Percentiles rank a stretch among this genome's conserved stretches.
Evolutionary conservation across 2,113 vertebrate species (phyloP).

Genomic region (Heliornis fulica): DNA sequence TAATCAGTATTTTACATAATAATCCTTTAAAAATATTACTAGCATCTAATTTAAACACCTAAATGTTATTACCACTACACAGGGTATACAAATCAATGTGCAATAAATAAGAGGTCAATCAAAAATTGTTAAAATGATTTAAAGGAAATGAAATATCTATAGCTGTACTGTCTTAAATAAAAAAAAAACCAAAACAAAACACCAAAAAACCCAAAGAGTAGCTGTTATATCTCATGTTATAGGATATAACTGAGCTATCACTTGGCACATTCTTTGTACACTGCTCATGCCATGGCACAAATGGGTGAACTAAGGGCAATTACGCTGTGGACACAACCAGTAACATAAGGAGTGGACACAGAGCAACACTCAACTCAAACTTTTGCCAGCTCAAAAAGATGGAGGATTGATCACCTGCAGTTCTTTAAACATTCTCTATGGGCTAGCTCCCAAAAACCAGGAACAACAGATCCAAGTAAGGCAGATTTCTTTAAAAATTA

Average conservation of each 20-base stretch:
- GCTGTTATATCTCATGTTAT: accelerated
- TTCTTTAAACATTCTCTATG: neutral
- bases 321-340: neutral
- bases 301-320: neutral
- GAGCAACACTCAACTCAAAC: neutral
- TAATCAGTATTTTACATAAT: neutral
- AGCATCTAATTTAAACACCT: neutral
- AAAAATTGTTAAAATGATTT: neutral
- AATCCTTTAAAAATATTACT: neutral
- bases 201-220: too few relatives aligned
- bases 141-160: neutral
- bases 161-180: neutral
- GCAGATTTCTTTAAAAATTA: neutral
- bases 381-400: neutral
- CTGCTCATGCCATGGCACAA: neutral
- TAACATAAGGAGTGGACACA: neutral
- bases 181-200: too few relatives aligned
- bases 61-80: neutral
- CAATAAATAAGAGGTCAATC: neutral
- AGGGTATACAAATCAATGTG: neutral
- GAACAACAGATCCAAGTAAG: neutral
- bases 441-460: neutral
- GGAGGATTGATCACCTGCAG: neutral
- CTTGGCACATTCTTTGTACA: too few relatives aligned
- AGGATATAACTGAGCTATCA: neutral